Evolutionary conservation across 2,797 vertebrate genomes (phyloP).

Genomic region (Anisognathus igniventris): DNA sequence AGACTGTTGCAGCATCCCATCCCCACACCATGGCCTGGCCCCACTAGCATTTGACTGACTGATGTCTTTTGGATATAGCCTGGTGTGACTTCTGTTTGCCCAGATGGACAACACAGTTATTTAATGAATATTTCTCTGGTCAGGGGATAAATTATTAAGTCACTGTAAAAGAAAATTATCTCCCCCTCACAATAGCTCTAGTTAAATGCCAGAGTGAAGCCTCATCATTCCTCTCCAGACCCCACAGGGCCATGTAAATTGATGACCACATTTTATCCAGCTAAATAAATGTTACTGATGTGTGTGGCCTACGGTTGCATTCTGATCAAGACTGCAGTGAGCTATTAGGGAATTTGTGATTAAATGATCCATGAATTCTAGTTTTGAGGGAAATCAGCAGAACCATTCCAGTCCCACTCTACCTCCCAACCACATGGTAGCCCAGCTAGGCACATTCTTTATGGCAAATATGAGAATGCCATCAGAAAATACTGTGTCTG

Average conservation of each 20-base stretch:
- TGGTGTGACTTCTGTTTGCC: not conserved
- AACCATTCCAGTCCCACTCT: not conserved
- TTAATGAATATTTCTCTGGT: not conserved
- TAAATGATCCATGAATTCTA: not conserved
- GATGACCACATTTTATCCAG: not conserved
- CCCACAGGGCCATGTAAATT: not conserved
- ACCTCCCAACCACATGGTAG: accelerated
- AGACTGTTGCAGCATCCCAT: not conserved
- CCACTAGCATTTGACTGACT: not conserved
- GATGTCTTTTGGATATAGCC: not conserved
- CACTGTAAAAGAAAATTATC: not conserved
- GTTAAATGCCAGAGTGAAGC: not conserved
- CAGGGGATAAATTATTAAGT: slow-evolving; percentile 9
- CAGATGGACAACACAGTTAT: not conserved
- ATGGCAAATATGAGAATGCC: not conserved
- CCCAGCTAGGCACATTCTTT: not conserved
- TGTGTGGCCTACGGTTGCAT: not conserved
- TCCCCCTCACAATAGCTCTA: not conserved
- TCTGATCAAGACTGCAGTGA: not conserved
- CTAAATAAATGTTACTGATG: not conserved
- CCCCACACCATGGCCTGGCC: not conserved
- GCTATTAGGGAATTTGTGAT: not conserved
- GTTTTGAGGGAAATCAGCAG: not conserved
- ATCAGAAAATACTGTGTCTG: not conserved
- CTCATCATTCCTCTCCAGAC: not conserved